These are phyloP conservation scores for Sympetrum striolatum DNA, from an alignment of 2,888 invertebrate genomes.

Conservation along the genomic window DNA sequence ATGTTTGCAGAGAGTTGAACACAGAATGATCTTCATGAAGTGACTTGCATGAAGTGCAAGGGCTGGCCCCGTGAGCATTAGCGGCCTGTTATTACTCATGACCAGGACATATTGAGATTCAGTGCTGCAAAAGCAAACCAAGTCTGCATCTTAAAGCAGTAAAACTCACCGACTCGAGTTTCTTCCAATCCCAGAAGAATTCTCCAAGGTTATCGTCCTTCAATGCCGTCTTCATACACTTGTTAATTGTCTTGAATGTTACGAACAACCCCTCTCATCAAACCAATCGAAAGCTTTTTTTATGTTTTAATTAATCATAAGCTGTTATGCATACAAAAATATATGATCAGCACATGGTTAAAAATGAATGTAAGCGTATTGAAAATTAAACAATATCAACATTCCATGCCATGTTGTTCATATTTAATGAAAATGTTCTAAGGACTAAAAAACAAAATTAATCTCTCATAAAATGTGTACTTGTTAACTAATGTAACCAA, in stretches of 20 bases:
- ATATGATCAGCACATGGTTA: slow-evolving; percentile 37
- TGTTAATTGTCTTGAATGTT: slow-evolving; percentile 34
- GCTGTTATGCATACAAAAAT: slow-evolving; percentile 41
- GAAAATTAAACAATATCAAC: slow-evolving; percentile 37
- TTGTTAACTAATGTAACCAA: slow-evolving; percentile 21
- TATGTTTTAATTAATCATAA: slow-evolving; percentile 30
- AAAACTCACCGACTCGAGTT: slow-evolving; percentile 27
- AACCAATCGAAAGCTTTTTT: slow-evolving; percentile 39
- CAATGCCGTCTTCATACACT: slow-evolving; percentile 34
- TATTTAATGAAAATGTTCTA: slow-evolving; percentile 29
- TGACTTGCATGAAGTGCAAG: background rate
- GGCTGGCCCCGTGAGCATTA: background rate
- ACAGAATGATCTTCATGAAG: background rate
- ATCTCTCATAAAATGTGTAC: slow-evolving; percentile 31
- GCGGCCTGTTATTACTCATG: background rate
- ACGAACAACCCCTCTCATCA: slow-evolving; percentile 23
- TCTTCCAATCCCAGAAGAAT: slow-evolving; percentile 26
- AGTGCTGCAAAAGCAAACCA: slow-evolving; percentile 37
- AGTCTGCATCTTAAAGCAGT: slow-evolving; percentile 29
- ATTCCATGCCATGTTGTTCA: slow-evolving; percentile 39
- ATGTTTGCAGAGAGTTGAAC: background rate
- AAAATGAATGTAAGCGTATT: slow-evolving; percentile 39
- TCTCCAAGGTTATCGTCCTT: slow-evolving; percentile 17
- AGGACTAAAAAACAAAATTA: slow-evolving; percentile 24
- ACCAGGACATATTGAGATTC: background rate